These are phyloP conservation scores for Glaucopsyche alexis DNA, from an alignment of 2,888 invertebrate genomes.

Conservation along the genomic window DNA sequence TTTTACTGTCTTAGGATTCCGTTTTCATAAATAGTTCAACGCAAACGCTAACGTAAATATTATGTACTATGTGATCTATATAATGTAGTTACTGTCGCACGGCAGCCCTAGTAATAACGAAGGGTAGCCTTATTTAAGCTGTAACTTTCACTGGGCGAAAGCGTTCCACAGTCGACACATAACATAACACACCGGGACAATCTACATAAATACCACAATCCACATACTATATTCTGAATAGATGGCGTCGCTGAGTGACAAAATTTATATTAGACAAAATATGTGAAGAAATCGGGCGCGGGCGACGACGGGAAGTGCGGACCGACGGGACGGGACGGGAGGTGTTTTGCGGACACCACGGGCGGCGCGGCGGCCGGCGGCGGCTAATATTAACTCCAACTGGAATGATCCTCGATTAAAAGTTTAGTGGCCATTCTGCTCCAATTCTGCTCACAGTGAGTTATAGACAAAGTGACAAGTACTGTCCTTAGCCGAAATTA, in stretches of 20 bases:
- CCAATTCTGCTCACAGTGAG: no score
- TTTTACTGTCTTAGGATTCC: no score
- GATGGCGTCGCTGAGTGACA: background rate
- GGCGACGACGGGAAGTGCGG: background rate
- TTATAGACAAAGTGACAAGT: no score
- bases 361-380: background rate
- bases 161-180: background rate
- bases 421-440: background rate
- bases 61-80: background rate
- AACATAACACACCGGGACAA: background rate
- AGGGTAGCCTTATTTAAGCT: conserved; percentile 15
- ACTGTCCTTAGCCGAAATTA: no score
- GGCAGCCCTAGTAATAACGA: conserved; percentile 3
- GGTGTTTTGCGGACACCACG: background rate
- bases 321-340: background rate
- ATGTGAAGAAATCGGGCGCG: conserved; percentile 12
- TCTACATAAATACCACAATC: background rate
- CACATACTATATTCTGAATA: background rate
- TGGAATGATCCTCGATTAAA: background rate
- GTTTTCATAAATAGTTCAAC: no score
- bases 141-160: conserved; percentile 25
- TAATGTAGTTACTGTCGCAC: background rate
- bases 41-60: no score
- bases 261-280: conserved; percentile 2
- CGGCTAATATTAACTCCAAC: conserved; percentile 1